A percentile compares a stretch with the other conserved stretches of the same genome.
phyloP scores from a whole-genome alignment of 2,797 vertebrate species.

The Buphagus erythrorhynchus region DNA sequence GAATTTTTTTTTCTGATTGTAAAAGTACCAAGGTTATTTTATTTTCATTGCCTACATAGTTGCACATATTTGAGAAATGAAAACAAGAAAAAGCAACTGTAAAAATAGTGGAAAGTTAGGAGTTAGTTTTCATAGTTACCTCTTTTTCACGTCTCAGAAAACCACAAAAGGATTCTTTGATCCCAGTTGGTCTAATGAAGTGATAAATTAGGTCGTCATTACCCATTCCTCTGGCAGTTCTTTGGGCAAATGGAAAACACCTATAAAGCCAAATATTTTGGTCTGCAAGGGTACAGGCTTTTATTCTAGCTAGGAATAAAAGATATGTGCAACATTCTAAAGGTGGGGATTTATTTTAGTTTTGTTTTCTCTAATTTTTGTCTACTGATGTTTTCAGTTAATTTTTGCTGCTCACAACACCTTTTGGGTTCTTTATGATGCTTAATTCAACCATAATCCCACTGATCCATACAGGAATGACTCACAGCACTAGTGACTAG shows the following conservation, averaged over 20 bases:
- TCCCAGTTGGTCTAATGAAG: constrained; percentile 20
- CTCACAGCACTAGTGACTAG: background rate
- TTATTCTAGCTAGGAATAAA: background rate
- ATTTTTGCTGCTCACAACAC: background rate
- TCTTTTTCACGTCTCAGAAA: constrained; percentile 40
- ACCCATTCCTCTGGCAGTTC: constrained; percentile 9
- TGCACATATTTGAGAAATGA: background rate
- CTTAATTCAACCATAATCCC: background rate
- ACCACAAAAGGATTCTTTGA: constrained; percentile 46
- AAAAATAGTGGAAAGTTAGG: constrained; percentile 12
- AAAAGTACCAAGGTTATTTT: background rate
- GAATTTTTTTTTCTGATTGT: background rate
- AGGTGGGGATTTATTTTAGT: background rate
- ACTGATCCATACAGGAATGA: background rate
- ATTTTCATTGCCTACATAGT: background rate
- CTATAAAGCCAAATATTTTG: background rate
- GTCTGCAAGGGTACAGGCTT: background rate
- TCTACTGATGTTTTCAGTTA: background rate
- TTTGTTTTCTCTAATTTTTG: background rate
- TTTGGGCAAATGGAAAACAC: constrained; percentile 27
- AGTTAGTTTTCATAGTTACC: constrained; percentile 31
- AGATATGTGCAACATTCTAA: background rate
- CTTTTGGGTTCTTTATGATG: background rate
- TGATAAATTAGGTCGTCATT: constrained; percentile 39
- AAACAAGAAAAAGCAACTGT: constrained; percentile 27